Conservation (phyloP, 2,888 invertebrate genomes). For the Digitonthophagus gazella region DNA sequence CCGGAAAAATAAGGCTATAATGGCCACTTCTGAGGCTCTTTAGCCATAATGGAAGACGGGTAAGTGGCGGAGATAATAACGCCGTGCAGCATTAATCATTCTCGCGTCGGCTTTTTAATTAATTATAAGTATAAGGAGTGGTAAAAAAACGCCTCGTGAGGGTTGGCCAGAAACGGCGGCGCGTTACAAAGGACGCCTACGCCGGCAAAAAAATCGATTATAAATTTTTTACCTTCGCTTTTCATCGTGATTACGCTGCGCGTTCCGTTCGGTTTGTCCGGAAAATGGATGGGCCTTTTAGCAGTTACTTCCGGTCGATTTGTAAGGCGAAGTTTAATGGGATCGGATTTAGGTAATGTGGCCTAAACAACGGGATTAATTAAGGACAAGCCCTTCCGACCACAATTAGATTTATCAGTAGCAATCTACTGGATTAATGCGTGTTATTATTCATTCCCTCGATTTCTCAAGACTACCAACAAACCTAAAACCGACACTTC, state of each 20-base stretch:
- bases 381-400: constrained; percentile 14
- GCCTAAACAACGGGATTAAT: constrained; percentile 18
- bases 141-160: constrained; percentile 1
- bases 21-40: constrained; percentile 12
- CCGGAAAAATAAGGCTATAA: constrained; percentile 14
- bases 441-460: constrained; percentile 6
- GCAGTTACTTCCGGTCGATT: constrained; percentile 10
- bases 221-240: not conserved
- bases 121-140: constrained; percentile 6
- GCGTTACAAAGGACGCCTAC: not conserved
- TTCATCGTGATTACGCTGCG: not conserved
- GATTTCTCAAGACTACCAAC: constrained; percentile 1
- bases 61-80: not conserved
- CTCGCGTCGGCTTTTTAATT: constrained; percentile 7
- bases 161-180: not conserved
- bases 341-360: constrained; percentile 11
- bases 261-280: not conserved
- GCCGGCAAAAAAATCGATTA: not conserved
- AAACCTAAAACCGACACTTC: not conserved
- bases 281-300: not conserved
- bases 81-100: constrained; percentile 9
- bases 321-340: constrained; percentile 12
- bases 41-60: not conserved
- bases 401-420: constrained; percentile 16
- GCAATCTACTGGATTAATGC: constrained; percentile 12